These are phyloP conservation scores for Dissostichus mawsoni DNA, from an alignment of 2,113 vertebrate genomes.

Conservation along the genomic window DNA sequence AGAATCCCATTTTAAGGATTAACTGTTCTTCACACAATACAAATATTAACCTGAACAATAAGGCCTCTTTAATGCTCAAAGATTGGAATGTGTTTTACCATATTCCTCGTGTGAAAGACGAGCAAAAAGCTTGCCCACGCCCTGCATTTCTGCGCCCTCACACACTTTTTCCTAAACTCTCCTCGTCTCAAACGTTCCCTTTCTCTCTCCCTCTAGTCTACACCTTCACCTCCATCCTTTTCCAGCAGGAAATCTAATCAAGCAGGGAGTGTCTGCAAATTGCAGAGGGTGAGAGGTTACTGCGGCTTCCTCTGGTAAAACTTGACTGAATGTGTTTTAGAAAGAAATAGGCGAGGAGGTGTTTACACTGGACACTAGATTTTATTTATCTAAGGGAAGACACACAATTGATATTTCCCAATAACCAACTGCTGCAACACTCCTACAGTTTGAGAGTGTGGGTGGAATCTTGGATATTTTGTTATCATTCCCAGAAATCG, in stretches of 20 bases:
- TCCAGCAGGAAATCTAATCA: slow-evolving; percentile 71
- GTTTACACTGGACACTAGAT: slow-evolving; percentile 5
- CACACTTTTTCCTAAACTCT: slow-evolving; percentile 18
- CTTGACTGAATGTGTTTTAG: background rate
- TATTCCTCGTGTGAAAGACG: slow-evolving; percentile 8
- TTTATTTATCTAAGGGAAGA: no score
- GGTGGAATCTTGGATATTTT: no score
- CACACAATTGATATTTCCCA: no score
- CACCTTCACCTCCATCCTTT: slow-evolving; percentile 15
- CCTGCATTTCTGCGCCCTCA: background rate
- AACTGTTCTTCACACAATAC: background rate
- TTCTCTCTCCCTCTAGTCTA: background rate
- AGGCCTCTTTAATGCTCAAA: background rate
- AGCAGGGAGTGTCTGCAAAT: slow-evolving; percentile 58
- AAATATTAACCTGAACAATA: no score
- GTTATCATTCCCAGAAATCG: no score
- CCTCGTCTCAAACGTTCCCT: background rate
- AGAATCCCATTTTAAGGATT: slow-evolving; percentile 4
- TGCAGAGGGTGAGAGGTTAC: slow-evolving; percentile 47
- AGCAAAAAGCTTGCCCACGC: slow-evolving; percentile 1
- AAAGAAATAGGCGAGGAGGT: slow-evolving; percentile 22
- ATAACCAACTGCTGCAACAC: no score
- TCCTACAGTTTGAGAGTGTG: no score
- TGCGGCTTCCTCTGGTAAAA: slow-evolving; percentile 37
- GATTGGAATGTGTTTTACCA: slow-evolving; percentile 64